Conservation (phyloP, 92 coral and sea anemone genomes). For the Parazoanthus darwini region DNA sequence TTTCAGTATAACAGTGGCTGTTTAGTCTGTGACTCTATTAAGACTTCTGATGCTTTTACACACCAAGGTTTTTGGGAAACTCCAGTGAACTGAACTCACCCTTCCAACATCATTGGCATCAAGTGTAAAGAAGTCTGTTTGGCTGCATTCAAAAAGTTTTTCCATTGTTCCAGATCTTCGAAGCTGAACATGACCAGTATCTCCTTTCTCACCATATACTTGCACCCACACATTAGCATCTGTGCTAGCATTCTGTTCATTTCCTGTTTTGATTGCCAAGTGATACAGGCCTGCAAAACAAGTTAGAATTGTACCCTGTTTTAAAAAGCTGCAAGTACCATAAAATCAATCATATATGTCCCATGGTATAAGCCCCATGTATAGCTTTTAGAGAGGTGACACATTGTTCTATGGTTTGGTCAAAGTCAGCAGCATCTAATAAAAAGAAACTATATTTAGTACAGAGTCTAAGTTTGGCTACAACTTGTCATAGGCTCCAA, state of each 20-base stretch:
- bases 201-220: constrained; percentile 92
- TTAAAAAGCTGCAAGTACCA: no score
- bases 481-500: no score
- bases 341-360: no score
- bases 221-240: constrained; percentile 90
- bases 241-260: constrained; percentile 83
- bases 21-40: no score
- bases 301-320: background rate
- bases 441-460: no score
- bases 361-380: no score
- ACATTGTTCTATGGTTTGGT: no score
- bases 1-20: no score
- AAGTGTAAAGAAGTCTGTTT: constrained; percentile 94
- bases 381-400: no score
- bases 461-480: no score
- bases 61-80: background rate
- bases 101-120: constrained; percentile 95
- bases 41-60: background rate
- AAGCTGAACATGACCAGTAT: constrained; percentile 86
- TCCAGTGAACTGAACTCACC: constrained; percentile 49
- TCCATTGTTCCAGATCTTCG: constrained; percentile 89
- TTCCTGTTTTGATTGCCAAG: constrained; percentile 91
- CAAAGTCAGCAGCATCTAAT: no score
- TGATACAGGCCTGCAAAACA: constrained; percentile 76
- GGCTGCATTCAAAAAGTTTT: constrained; percentile 86